Evolutionary conservation across 2,888 invertebrate genomes (phyloP).

Genomic region (Caenorhabditis drosophilae): DNA sequence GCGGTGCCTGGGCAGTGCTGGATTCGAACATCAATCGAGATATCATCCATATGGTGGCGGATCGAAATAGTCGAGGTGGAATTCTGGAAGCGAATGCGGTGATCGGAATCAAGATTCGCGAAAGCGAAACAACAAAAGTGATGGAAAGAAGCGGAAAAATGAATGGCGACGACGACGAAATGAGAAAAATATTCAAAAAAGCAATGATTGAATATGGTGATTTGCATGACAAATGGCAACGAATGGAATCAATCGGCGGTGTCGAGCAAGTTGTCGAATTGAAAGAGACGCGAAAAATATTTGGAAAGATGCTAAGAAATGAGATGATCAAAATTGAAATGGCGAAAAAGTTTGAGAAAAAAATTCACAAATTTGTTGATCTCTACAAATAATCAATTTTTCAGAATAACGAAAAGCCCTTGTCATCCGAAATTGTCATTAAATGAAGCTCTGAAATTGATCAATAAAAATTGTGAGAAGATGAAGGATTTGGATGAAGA

Average conservation of each 20-base stretch:
- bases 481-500: neutral
- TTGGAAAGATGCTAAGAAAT: constrained; percentile 10
- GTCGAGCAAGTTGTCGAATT: constrained; percentile 72
- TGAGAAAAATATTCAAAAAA: constrained; percentile 45
- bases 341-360: constrained; percentile 8
- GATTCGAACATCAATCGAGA: constrained; percentile 92
- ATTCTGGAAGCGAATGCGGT: constrained; percentile 94
- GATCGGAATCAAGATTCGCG: constrained; percentile 94
- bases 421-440: constrained; percentile 10
- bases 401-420: constrained; percentile 2
- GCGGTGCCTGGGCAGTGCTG: constrained; percentile 98
- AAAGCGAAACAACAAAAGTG: constrained; percentile 78
- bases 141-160: constrained; percentile 23
- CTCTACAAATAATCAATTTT: neutral
- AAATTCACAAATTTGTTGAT: too few relatives aligned
- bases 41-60: constrained; percentile 98
- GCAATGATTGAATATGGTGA: constrained; percentile 93
- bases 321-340: constrained; percentile 28
- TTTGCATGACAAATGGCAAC: constrained; percentile 93
- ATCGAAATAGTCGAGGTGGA: constrained; percentile 85
- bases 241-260: constrained; percentile 92
- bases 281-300: constrained; percentile 7
- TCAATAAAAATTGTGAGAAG: neutral
- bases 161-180: constrained; percentile 8
- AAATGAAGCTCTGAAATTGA: constrained; percentile 19